Percentiles rank a stretch among this genome's conserved stretches.
Evolutionary conservation across 2,113 vertebrate genomes (phyloP).

Genomic region (Ceyx melanurus): DNA sequence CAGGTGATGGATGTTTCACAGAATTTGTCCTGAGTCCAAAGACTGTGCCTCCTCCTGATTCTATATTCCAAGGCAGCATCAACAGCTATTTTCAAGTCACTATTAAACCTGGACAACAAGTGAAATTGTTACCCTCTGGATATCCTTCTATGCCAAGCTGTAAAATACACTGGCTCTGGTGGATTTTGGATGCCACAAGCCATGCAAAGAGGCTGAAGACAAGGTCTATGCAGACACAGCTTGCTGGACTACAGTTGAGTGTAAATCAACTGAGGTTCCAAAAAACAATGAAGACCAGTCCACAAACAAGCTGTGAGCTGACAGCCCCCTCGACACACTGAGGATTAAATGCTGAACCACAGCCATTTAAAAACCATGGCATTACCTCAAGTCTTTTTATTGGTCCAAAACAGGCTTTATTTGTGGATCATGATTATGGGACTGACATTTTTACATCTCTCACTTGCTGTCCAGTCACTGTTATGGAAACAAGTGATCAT

Average conservation of each 20-base stretch:
- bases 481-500: neutral
- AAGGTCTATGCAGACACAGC: neutral
- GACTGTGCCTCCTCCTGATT: neutral
- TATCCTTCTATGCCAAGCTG: neutral
- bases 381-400: neutral
- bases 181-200: neutral
- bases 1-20: neutral
- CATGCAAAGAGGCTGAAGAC: neutral
- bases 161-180: rapidly evolving
- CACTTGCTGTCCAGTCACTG: neutral
- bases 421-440: neutral
- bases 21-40: neutral
- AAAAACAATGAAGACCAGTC: neutral
- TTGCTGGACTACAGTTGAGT: neutral
- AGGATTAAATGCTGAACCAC: neutral
- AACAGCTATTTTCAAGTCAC: neutral
- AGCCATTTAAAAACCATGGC: neutral
- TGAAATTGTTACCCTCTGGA: neutral
- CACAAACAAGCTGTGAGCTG: neutral
- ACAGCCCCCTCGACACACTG: neutral
- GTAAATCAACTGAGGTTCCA: neutral
- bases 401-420: neutral
- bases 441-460: neutral
- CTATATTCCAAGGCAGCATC: neutral
- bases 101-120: neutral